Evolutionary conservation across 2,797 vertebrate genomes (phyloP).

Genomic region (Poeciliopsis paucimaculata): DNA sequence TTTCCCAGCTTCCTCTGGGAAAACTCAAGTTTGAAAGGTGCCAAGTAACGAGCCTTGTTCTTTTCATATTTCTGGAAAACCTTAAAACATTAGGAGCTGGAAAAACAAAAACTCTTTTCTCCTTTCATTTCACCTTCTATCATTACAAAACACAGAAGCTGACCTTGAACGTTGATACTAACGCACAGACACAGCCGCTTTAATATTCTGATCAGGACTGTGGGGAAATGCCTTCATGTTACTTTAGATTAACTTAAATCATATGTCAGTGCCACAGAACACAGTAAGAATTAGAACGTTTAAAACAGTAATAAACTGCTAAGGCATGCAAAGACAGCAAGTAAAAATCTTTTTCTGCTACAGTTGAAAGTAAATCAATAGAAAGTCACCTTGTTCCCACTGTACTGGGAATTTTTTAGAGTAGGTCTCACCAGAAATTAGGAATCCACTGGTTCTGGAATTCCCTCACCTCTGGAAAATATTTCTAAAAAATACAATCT

Average conservation of each 20-base stretch:
- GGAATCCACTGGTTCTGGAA: background rate
- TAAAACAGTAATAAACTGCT: no score
- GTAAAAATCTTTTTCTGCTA: no score
- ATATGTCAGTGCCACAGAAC: background rate
- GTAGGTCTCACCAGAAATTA: no score
- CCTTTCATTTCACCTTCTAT: background rate
- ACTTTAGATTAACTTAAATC: background rate
- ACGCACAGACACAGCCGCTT: background rate
- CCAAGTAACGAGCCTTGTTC: background rate
- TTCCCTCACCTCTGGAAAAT: background rate
- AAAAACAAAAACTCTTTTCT: background rate
- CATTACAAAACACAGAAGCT: background rate
- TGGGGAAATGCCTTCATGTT: background rate
- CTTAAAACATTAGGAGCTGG: background rate
- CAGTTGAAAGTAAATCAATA: no score
- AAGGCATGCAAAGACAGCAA: no score
- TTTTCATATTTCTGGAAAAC: background rate
- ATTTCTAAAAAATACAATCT: background rate
- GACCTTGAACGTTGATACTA: background rate
- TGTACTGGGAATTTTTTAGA: no score
- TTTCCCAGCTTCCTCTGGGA: slow-evolving; percentile 4
- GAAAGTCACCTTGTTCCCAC: no score
- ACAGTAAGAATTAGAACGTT: background rate
- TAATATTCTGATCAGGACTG: background rate
- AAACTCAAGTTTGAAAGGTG: background rate